These are phyloP conservation scores for Xylophagus ater DNA, from an alignment of 2,888 invertebrate genomes.

Conservation along the genomic window DNA sequence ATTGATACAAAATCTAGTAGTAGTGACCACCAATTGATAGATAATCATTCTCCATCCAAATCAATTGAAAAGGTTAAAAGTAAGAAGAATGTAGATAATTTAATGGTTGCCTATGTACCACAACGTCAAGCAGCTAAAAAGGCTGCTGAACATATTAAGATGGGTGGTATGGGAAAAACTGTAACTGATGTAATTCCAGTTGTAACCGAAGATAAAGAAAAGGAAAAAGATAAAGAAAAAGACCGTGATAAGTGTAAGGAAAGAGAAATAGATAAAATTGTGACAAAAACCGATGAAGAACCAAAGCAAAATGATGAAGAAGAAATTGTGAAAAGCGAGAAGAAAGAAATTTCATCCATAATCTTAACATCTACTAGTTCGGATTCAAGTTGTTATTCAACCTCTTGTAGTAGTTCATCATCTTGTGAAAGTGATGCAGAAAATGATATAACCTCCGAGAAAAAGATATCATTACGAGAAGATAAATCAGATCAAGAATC, in stretches of 20 bases:
- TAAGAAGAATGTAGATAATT: conserved; percentile 39
- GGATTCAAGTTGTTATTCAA: conserved; percentile 46
- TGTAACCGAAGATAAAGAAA: conserved; percentile 23
- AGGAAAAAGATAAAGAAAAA: conserved; percentile 26
- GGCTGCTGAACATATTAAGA: conserved; percentile 81
- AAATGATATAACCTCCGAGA: conserved; percentile 8
- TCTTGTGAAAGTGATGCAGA: conserved; percentile 49
- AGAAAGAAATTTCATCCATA: no score
- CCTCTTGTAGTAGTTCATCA: conserved; percentile 48
- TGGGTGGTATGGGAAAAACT: conserved; percentile 51
- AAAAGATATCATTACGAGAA: no score
- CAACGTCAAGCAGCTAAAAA: conserved; percentile 86
- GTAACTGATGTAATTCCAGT: no score
- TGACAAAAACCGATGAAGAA: conserved; percentile 26
- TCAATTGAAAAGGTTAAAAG: conserved; percentile 1
- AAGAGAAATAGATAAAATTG: conserved; percentile 32
- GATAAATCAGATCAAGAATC: no score
- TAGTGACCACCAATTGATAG: no score
- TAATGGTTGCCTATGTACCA: conserved; percentile 71
- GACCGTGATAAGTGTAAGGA: conserved; percentile 30
- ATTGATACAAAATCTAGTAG: no score
- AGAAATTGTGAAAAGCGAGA: background rate
- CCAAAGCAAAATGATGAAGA: conserved; percentile 20
- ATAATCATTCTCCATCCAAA: no score
- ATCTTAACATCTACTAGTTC: conserved; percentile 39